Percentiles rank a stretch among this genome's conserved stretches.
phyloP scores from a whole-genome alignment of 2,888 invertebrate species.

The Catotricha subobsoleta region DNA sequence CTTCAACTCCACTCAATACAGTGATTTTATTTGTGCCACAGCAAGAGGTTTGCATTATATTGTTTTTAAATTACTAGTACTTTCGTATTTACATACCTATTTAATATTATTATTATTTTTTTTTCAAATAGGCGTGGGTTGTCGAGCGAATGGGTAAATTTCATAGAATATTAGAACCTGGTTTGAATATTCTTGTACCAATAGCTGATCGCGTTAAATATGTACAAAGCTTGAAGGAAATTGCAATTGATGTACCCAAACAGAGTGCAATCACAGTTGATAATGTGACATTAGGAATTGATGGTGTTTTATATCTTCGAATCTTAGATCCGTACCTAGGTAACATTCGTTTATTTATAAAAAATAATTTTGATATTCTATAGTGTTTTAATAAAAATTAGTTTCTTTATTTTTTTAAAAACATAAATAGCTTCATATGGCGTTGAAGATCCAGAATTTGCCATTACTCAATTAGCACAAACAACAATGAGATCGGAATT shows the following conservation, averaged over 20 bases:
- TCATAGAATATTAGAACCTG: conserved; percentile 81
- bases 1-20: conserved; percentile 73
- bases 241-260: conserved; percentile 96
- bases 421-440: conserved; percentile 81
- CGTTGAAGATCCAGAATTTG: conserved; percentile 98
- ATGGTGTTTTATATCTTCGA: conserved; percentile 89
- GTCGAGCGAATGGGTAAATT: conserved; percentile 98
- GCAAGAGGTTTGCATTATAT: conserved; percentile 58
- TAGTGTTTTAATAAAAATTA: background rate
- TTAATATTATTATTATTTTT: conserved; percentile 19
- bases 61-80: conserved; percentile 1
- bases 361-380: background rate
- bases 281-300: conserved; percentile 91
- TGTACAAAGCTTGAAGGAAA: conserved; percentile 97
- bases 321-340: conserved; percentile 87
- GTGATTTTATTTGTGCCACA: conserved; percentile 95
- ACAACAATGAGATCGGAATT: conserved; percentile 99
- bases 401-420: background rate
- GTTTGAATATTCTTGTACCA: conserved; percentile 81
- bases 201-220: conserved; percentile 85
- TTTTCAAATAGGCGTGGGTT: conserved; percentile 88
- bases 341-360: conserved; percentile 10
- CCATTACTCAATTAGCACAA: conserved; percentile 95
- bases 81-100: conserved; percentile 8
- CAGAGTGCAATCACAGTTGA: conserved; percentile 97